Percentiles rank a stretch among this genome's conserved stretches.
Conservation (phyloP, 1,140 invertebrate species). For the Scaptomyza montana region DNA sequence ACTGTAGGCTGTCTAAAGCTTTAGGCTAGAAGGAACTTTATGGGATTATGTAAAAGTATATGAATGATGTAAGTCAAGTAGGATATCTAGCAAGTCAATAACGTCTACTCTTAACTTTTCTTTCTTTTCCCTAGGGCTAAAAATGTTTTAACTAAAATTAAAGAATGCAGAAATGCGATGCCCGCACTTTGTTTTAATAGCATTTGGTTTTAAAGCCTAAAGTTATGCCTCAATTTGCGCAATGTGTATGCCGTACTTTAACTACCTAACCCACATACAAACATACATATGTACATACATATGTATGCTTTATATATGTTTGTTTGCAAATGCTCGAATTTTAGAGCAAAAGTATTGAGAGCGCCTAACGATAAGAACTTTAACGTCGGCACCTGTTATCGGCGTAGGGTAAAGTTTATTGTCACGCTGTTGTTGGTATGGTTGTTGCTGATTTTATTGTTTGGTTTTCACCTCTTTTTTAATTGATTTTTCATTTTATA, state of each 20-base stretch:
- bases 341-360: constrained; percentile 1
- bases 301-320: background rate
- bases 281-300: background rate
- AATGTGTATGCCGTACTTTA: constrained; percentile 14
- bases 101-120: background rate
- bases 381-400: constrained; percentile 55
- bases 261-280: constrained; percentile 2
- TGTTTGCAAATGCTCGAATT: background rate
- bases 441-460: constrained; percentile 15
- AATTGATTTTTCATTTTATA: constrained; percentile 72
- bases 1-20: too few species aligned
- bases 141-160: constrained; percentile 18
- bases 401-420: constrained; percentile 74
- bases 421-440: constrained; percentile 37
- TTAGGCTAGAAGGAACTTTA: too few species aligned
- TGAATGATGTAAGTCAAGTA: background rate
- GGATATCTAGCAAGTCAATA: background rate
- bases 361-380: constrained; percentile 49
- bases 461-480: constrained; percentile 71
- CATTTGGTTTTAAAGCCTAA: constrained; percentile 61
- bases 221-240: constrained; percentile 70
- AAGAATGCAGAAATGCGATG: constrained; percentile 1
- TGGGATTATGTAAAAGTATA: too few species aligned
- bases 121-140: constrained; percentile 2
- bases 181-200: constrained; percentile 27